Base-by-base conservation (phyloP, 92 coral and sea anemone species). In the Pocillopora grandis region DNA sequence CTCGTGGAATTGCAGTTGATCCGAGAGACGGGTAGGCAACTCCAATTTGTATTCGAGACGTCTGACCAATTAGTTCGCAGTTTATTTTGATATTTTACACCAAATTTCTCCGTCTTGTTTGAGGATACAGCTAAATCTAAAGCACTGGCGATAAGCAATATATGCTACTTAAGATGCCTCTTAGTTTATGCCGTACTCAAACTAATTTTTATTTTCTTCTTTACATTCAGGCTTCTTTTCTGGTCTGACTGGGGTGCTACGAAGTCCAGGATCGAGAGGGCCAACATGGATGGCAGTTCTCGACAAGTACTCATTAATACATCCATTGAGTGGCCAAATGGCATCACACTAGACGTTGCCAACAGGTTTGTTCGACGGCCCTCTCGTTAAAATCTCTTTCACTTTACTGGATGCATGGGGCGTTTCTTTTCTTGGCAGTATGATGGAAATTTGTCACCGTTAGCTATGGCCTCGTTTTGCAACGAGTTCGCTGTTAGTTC, bases 211-310 rank as follows among this genome's bases (percentile, higher is more conserved):
- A 20, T 23, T 12, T 37, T 0, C 52, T 20, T 11, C 11, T 77
- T 23, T 35, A 19, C 23, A 33, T 49, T 3, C 58, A 96, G 98
- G 71, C 92, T 86, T 66, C 82, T 96, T 33, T 96, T 96, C 84
- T 96, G 99, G 99, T 88, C 97, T 6, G 99, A 96, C 82, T 92
- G 98, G 97, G 93, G 98, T 64, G 59, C 88, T 13, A 12, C 77
- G 10, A 79, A 84, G 15, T 88, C 98, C 11, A 93, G 93, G 15
- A 85, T 96, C 36, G 99, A 94, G 86, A 87, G 98, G 75, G 91
- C 94, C 37, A 73, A 65, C 69, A 87, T 96, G 95, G 99, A 94
- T 76, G 99, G 99, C 57, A 93, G 89, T 55, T 79, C 89, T 20
- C 95, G 99, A 5, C 82, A 76, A 27, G 81, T 76, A 14, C 72